phyloP scores from a whole-genome alignment of 2,113 vertebrate genomes.

The Tenrec ecaudatus region DNA sequence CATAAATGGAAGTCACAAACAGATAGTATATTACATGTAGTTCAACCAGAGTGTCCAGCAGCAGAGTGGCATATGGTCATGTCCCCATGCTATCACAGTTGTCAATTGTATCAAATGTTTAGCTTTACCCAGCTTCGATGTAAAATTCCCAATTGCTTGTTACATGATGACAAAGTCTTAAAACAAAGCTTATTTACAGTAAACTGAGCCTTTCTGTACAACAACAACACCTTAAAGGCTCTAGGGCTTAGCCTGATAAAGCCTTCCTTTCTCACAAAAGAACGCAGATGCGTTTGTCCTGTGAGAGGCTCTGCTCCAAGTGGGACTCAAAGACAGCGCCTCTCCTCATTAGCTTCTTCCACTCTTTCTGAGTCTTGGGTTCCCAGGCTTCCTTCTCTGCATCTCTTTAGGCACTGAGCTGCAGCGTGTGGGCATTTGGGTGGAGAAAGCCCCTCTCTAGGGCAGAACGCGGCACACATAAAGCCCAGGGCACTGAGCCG shows the following conservation, averaged over 20 bases:
- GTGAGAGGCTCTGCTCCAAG: neutral
- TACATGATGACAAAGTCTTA: too few species aligned
- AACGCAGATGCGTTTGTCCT: neutral
- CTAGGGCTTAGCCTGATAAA: neutral
- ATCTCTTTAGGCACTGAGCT: neutral
- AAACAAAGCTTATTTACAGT: neutral
- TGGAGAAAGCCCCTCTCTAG: neutral
- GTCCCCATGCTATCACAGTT: neutral
- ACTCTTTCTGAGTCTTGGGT: neutral
- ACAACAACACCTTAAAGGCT: neutral
- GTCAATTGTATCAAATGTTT: neutral
- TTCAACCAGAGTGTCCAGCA: too few species aligned
- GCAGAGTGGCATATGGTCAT: too few species aligned
- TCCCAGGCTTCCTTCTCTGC: neutral
- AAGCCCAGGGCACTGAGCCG: neutral
- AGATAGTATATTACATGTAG: too few species aligned
- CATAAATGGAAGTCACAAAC: too few species aligned
- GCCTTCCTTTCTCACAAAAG: neutral
- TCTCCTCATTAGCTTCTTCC: neutral
- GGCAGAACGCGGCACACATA: neutral
- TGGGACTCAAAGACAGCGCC: neutral
- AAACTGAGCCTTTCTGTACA: neutral
- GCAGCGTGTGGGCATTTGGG: neutral
- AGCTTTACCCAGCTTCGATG: neutral
- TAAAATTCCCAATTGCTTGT: neutral